These are phyloP conservation scores for Cryptoprocta ferox DNA, from an alignment of 2,797 vertebrate species.

Conservation along the genomic window DNA sequence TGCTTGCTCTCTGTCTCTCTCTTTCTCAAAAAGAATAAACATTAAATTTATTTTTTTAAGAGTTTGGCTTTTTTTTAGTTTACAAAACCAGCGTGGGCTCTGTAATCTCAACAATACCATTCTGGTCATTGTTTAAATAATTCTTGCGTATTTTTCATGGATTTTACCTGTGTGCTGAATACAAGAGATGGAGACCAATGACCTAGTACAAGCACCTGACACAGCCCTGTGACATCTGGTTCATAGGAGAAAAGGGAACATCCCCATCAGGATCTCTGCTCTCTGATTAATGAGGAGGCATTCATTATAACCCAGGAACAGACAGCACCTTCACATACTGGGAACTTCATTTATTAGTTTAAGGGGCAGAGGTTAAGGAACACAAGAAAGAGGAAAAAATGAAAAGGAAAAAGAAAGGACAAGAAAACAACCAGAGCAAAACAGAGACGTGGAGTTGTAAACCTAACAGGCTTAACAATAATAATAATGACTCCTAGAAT, in stretches of 20 bases:
- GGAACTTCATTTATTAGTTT: constrained; percentile 73
- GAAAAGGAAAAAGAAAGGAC: not conserved
- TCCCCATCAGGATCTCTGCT: constrained; percentile 27
- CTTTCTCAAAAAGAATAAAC: too few species aligned
- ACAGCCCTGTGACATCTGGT: not conserved
- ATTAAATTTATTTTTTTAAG: too few species aligned
- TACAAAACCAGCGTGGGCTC: not conserved
- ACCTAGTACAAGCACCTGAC: not conserved
- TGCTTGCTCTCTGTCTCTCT: too few species aligned
- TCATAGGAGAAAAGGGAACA: constrained; percentile 2
- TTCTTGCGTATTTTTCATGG: not conserved
- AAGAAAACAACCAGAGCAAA: not conserved
- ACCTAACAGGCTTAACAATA: not conserved
- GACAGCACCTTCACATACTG: constrained; percentile 16
- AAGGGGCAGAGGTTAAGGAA: constrained; percentile 59
- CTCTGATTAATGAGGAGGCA: constrained; percentile 74
- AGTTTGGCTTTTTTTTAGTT: not conserved
- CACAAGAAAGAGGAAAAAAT: not conserved
- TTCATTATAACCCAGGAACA: constrained; percentile 64
- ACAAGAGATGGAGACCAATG: not conserved
- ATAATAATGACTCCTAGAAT: not conserved
- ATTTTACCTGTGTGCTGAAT: not conserved
- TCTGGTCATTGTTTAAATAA: not conserved
- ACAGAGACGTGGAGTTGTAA: not conserved
- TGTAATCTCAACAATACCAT: not conserved